These are phyloP conservation scores for Hexactinellida sp. DNA, from an alignment of 37 sponge, comb jelly and placozoan genomes.

Conservation along the genomic window DNA sequence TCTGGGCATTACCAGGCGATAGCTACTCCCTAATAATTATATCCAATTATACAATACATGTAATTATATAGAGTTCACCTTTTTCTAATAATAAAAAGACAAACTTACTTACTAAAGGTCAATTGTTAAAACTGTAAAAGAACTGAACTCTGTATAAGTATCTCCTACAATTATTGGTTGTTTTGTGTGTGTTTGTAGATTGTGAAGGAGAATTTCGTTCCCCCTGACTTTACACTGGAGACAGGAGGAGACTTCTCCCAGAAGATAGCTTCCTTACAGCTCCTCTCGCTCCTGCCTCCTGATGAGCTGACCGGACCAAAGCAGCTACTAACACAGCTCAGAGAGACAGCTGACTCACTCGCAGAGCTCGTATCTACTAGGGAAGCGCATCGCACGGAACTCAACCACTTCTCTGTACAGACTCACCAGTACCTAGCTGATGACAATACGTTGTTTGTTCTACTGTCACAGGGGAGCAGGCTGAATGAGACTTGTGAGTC, in stretches of 20 bases:
- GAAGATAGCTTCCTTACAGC: not conserved
- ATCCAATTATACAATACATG: too few relatives aligned
- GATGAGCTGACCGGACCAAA: not conserved
- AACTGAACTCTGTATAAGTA: too few relatives aligned
- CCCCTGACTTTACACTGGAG: not conserved
- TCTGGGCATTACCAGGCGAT: too few relatives aligned
- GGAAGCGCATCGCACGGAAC: not conserved
- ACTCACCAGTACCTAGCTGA: not conserved
- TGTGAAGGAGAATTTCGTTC: not conserved
- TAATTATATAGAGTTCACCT: too few relatives aligned
- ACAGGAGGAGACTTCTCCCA: not conserved
- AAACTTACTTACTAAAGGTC: too few relatives aligned
- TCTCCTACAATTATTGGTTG: too few relatives aligned
- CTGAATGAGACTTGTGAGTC: not conserved
- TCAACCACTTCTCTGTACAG: not conserved
- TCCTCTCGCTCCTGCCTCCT: not conserved
- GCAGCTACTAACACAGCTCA: not conserved
- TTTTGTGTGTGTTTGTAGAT: too few relatives aligned
- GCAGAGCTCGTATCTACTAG: not conserved
- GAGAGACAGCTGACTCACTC: not conserved
- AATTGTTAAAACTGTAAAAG: too few relatives aligned
- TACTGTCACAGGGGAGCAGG: not conserved
- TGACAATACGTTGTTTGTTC: not conserved
- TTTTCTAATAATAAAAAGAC: too few relatives aligned
- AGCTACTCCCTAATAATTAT: too few relatives aligned